Base-by-base conservation (phyloP, 1,140 invertebrate genomes). In the Orius laevigatus region DNA sequence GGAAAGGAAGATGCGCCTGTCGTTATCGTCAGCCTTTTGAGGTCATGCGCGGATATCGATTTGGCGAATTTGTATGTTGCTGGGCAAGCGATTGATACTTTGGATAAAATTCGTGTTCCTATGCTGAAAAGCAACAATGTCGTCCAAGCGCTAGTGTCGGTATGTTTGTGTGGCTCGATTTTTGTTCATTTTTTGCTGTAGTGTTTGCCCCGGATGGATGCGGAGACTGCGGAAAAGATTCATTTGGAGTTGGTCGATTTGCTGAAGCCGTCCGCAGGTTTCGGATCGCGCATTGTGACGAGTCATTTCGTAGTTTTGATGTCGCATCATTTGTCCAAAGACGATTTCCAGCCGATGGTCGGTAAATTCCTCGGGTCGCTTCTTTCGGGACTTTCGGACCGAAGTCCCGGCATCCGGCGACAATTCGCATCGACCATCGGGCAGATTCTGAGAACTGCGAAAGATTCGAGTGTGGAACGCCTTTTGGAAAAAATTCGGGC, bases 241-340 rank as follows among this genome's bases (percentile, higher is more conserved):
- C 71, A 90, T 11, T 84, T 85, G 4, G 75, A 79, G 59, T 66
- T 94, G 1, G 66, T 84, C 20, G 89, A 94, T 50, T 66, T 92
- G 35, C 77, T 90, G 53, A 86, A 81, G 55, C 76, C 74, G 15
- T 83, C 78, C 40, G 69, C 84, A 5, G 84, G 81, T 54, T 70
- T 92, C 40, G 84, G 84, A 34, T 88, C 85, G 0, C 85, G 87
- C 66, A 77, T 88, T 33, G 83, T 83, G 0, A 83, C 81, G 60
- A 79, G 83, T 1, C 82, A 88, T 66, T 86, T 93, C 63, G 68
- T 92, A 5, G 76, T 81, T 11, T 71, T 86, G 38, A 66, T 90
- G 4, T 74, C 78, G 12, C 70, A 74, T 42, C 69, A 70, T 43
- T 66, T 71, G 55, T 64, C 72, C 11, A 68, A 67, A 47, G 56